A percentile compares a stretch with the other conserved stretches of the same genome.
Evolutionary conservation across 2,797 vertebrate species (phyloP).

Genomic region (Vireo griseus): DNA sequence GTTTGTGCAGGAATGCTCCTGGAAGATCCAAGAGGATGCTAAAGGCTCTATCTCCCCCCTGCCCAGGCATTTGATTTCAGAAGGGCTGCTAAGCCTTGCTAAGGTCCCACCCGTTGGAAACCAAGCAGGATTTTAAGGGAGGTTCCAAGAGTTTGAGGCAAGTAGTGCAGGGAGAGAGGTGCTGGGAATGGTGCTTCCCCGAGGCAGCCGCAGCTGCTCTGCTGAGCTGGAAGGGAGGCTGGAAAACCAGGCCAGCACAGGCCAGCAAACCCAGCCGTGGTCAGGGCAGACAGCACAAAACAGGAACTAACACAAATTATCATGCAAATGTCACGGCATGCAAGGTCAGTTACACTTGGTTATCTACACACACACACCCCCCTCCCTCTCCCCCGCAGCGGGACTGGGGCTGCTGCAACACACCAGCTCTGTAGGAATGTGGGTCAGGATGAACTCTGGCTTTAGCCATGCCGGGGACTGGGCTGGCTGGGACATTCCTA

Average conservation of each 20-base stretch:
- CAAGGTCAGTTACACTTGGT: slow-evolving; percentile 36
- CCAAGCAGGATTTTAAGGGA: background rate
- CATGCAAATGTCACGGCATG: slow-evolving; percentile 26
- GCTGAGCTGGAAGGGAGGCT: background rate
- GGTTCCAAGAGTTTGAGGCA: background rate
- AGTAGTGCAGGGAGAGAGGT: background rate
- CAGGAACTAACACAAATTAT: background rate
- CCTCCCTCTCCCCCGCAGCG: background rate
- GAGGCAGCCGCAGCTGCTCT: background rate
- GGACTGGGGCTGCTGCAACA: background rate
- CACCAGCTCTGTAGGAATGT: fast-evolving
- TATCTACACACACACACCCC: background rate
- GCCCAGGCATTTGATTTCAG: background rate
- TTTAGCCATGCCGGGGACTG: fast-evolving
- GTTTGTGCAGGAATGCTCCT: background rate
- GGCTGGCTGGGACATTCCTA: background rate
- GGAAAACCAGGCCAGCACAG: background rate
- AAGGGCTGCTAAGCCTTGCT: background rate
- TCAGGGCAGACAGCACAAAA: background rate
- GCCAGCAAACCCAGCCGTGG: background rate
- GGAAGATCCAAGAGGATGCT: background rate
- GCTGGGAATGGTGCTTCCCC: background rate
- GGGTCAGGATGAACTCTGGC: fast-evolving
- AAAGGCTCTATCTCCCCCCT: background rate
- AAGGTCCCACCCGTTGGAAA: fast-evolving